These are phyloP conservation scores for Diadegma fenestrale DNA, from an alignment of 2,888 invertebrate genomes.

Conservation along the genomic window DNA sequence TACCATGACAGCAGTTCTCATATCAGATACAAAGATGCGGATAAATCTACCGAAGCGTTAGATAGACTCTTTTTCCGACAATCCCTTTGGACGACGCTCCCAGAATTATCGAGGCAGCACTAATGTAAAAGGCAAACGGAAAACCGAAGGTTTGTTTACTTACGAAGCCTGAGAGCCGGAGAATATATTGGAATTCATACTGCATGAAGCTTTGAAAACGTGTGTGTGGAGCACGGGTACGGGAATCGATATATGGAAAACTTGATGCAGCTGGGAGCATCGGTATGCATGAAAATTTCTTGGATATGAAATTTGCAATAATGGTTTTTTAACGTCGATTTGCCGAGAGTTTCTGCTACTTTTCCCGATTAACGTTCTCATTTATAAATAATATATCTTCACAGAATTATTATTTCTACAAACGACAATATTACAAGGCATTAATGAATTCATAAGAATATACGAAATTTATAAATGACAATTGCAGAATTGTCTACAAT, in stretches of 20 bases:
- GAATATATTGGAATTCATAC: conserved; percentile 18
- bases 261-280: not conserved
- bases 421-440: not conserved
- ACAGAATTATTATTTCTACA: not conserved
- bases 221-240: conserved; percentile 20
- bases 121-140: conserved; percentile 6
- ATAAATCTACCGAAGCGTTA: conserved; percentile 9
- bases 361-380: not conserved
- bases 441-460: not conserved
- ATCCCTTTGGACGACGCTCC: not conserved
- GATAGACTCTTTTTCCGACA: conserved; percentile 35
- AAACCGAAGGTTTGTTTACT: conserved; percentile 16
- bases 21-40: not conserved
- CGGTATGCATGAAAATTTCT: not conserved
- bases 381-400: not conserved
- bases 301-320: not conserved
- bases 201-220: conserved; percentile 4
- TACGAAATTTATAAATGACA: no score
- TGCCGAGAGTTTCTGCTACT: not conserved
- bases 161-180: not conserved
- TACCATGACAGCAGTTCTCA: not conserved
- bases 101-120: conserved; percentile 9
- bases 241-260: not conserved
- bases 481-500: no score
- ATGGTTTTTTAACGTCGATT: not conserved